Evolutionary conservation across 2,888 invertebrate genomes (phyloP), one percentile per base, ranked within the genome.

Genomic region (Apamea anceps): DNA sequence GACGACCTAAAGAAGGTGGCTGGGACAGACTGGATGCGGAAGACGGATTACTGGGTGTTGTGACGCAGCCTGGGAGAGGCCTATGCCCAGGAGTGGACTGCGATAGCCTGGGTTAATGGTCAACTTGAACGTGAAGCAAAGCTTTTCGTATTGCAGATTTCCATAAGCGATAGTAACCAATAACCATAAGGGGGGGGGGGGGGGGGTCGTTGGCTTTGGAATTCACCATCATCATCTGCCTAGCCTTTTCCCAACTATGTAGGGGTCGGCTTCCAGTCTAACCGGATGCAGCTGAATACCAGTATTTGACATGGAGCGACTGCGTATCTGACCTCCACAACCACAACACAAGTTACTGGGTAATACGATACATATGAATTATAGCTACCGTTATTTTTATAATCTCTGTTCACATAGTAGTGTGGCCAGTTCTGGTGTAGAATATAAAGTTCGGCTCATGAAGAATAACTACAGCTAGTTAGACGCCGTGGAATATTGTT

Each of bases 381-480:
- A 42, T 42, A 6, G n/a, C 6, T n/a, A 25, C 21, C 7, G 6
- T 32, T 3, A 51, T 28, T 66, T 77, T 66, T 57, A 25, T 28
- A 37, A n/a, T 1, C 28, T 10, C 28, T 45, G 2, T 54, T 80
- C 45, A n/a, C 60, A 54, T 21, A 4, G 15, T 21, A 4, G 15
- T n/a, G 37, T 15, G 28, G 21, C 15, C 42, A 45, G 42, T 77
- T 57, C 12, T 54, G 13, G 15, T 48, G n/a, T 65, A 60, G 28
- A 62, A 77, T 70, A 70, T 66, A 63, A 72, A 86, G 62, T 67
- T 86, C 25, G 12, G 37, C 32, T 86, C 57, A 77, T 83, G 73
- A 84, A 84, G 66, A 84, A 84, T 63, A 84, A 86, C 73, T 70
- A 71, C 62, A 67, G 37, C 63, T 65, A 74, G 79, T 72, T 42